Evolutionary conservation across 2,888 invertebrate genomes (phyloP).

Genomic region (Pasiphila rectangulata): DNA sequence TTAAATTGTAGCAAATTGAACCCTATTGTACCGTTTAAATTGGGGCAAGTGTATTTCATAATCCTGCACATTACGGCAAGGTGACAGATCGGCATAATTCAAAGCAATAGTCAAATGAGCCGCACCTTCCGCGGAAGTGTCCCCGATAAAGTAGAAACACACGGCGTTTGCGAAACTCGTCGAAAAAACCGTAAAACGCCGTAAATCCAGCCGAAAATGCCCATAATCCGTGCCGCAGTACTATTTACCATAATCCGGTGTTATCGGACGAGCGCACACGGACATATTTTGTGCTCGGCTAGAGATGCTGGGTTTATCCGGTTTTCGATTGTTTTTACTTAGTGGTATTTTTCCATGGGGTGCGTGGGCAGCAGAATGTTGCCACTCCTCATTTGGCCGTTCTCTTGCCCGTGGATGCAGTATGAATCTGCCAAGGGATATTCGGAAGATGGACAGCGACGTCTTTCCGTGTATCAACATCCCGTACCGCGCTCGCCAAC

Average conservation of each 20-base stretch:
- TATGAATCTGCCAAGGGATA: no score
- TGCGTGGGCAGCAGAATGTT: no score
- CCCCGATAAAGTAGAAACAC: slow-evolving; percentile 7
- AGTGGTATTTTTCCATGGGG: no score
- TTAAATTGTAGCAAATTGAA: no score
- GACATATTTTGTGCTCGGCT: slow-evolving; percentile 47
- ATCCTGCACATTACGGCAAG: background rate
- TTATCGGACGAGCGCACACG: slow-evolving; percentile 54
- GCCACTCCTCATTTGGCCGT: no score
- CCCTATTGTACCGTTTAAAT: background rate
- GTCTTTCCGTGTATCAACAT: no score
- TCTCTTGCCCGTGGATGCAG: no score
- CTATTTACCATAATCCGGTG: slow-evolving; percentile 62
- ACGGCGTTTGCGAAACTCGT: slow-evolving; percentile 35
- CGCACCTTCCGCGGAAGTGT: background rate
- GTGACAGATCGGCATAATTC: background rate
- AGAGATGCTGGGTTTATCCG: slow-evolving; percentile 20
- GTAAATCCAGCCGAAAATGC: slow-evolving; percentile 52
- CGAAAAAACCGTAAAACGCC: slow-evolving; percentile 54
- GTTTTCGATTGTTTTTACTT: background rate
- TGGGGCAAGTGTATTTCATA: background rate
- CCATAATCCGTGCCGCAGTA: slow-evolving; percentile 51
- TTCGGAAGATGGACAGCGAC: no score
- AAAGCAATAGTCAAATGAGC: background rate
- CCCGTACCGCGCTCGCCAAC: no score